Base-by-base conservation (phyloP, 2,113 vertebrate species). In the Girardinichthys multiradiatus region DNA sequence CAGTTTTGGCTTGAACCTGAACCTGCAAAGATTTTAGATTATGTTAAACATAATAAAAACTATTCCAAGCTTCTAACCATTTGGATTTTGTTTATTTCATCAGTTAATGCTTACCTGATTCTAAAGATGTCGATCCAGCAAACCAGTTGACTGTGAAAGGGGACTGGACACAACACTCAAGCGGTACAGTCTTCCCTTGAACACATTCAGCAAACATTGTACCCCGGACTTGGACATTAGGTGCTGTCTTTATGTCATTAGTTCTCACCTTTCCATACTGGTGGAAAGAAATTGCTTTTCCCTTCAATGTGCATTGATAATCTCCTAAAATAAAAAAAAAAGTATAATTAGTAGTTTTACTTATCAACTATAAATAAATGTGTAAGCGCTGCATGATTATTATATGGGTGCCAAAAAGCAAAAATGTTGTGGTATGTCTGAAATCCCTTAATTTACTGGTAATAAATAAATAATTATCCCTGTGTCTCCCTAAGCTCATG, bases 81-180 rank as follows among this genome's bases (percentile, higher is more conserved):
- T 39, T 14, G 51, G 17, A 13, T 27, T 1, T 67, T 64, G 30
- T 61, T 76, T 29, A 5, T 37, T 6, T 0, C 42, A 1, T 39
- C 1, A 51, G 1, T 10, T 26, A 7, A 48, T 45, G 31, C 76
- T 74, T 70, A 87, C 87, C 4, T 42, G 66, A 60, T 0, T 0
- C 0, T 61, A 80, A 79, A 10, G 0, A 0, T 4, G 0, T 0
- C 24, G 1, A 1, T 1, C 0, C 39, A 12, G 9, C 4, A 51
- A 70, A 71, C 88, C 86, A 88, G 0, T 15, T 31, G 21, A 90
- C 67, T 4, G 0, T 26, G 64, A 74, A 92, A 1, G 4, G 3
- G 0, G 0, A 0, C 72, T 92, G 88, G 39, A 91, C 91, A 35
- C 91, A 92, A 45, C 91, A 92, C 2, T 14, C 0, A 12, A 91